Evolutionary conservation across 2,113 vertebrate species (phyloP).

Genomic region (Sclerurus mexicanus): DNA sequence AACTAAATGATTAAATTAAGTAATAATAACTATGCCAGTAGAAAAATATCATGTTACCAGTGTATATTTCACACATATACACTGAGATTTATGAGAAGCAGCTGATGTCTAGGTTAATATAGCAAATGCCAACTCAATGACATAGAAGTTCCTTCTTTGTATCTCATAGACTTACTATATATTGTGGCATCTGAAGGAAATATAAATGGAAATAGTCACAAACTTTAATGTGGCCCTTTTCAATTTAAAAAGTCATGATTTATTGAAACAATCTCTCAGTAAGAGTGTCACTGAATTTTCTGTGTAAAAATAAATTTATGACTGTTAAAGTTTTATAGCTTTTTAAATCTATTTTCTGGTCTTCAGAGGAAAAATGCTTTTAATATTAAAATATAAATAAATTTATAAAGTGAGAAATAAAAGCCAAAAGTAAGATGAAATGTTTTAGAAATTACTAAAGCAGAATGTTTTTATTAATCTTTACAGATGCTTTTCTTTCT

Average conservation of each 20-base stretch:
- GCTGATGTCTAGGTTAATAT: background rate
- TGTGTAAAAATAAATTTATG: background rate
- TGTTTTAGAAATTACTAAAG: background rate
- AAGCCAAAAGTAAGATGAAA: background rate
- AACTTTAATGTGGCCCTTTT: background rate
- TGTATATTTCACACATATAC: background rate
- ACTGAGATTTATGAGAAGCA: background rate
- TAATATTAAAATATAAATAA: background rate
- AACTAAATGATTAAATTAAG: constrained; percentile 19
- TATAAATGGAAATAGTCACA: background rate
- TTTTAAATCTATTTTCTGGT: background rate
- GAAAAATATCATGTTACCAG: background rate
- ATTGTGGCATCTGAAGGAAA: background rate
- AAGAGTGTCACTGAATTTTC: background rate
- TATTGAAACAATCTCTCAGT: background rate
- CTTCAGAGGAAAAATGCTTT: background rate
- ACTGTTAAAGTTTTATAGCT: background rate
- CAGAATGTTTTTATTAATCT: background rate
- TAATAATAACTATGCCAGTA: background rate
- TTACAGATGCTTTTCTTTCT: background rate
- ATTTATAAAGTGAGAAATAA: background rate
- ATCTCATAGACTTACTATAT: background rate
- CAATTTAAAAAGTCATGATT: background rate
- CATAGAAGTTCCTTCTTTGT: background rate
- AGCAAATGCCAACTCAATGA: background rate